Evolutionary conservation across 2,888 invertebrate genomes (phyloP), one percentile per base, ranked within the genome.

Genomic region (Acanthococcus lagerstroemiae): DNA sequence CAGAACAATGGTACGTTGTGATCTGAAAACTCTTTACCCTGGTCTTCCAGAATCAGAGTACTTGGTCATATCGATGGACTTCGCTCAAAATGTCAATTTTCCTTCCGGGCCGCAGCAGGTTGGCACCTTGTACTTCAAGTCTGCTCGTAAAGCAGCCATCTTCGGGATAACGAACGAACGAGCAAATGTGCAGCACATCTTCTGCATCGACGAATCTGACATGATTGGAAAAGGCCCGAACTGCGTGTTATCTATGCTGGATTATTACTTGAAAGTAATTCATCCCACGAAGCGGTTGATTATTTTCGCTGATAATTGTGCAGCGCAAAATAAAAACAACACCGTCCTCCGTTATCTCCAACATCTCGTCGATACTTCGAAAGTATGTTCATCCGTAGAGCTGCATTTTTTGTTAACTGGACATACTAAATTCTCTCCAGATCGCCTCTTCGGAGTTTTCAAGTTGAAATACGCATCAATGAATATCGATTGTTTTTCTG

Each of bases 281-380:
- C 55, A 15, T 17, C 17, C 27, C 2, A 25, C 17, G 4, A 26
- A 30, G 4, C 17, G 7, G 3, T 26, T 58, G 24, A 24, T 58
- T 9, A 4, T 58, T 22, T 58, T 45, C 19, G 58, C 58, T 24
- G 58, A 58, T 21, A 58, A 58, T 24, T 44, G 45, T 24, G 58
- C 7, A 4, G 22, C 21, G 4, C 58, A 58, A 45, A 58, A 58
- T 21, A 58, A 58, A 37, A 58, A 45, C 22, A 58, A 58, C 22
- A 45, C 58, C 4, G 24, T 45, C 1, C 12, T 58, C 2, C 12
- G 19, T 3, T 58, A 58, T 45, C 24, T 58, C 3, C 9, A 4
- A 19, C 4, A 19, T 2, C 30, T 15, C 1, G 12, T 17, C 5
- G n/a, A n/a, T n/a, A n/a, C n/a, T n/a, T n/a, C n/a, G n/a, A n/a